Percentiles rank a stretch among this genome's conserved stretches.
Evolutionary conservation across 2,888 invertebrate species (phyloP).

Genomic region (Meandrusa payeni): DNA sequence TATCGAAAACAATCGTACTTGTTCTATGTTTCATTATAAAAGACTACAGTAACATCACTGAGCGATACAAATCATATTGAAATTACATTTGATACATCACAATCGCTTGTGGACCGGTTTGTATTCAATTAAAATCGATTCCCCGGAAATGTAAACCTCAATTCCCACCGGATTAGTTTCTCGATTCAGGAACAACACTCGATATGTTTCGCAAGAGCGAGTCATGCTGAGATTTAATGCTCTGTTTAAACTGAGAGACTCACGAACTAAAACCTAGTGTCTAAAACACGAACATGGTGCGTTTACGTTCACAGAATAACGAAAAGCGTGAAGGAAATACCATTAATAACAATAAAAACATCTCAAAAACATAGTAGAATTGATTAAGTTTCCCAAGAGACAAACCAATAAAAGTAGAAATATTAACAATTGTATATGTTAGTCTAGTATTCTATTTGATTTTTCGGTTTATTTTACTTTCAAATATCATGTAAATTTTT

Average conservation of each 20-base stretch:
- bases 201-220: slow-evolving; percentile 47
- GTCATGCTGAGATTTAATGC: slow-evolving; percentile 65
- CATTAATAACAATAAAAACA: no score
- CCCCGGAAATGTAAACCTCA: slow-evolving; percentile 51
- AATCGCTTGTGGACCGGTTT: slow-evolving; percentile 33
- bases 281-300: slow-evolving; percentile 25
- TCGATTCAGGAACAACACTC: slow-evolving; percentile 41
- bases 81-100: no score
- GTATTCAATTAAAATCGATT: slow-evolving; percentile 52
- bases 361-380: no score
- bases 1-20: slow-evolving; percentile 11
- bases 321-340: slow-evolving; percentile 31
- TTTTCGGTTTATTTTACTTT: no score
- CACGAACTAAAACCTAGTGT: slow-evolving; percentile 40
- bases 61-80: no score
- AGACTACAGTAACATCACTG: no score
- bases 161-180: slow-evolving; percentile 50
- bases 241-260: slow-evolving; percentile 41
- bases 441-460: no score
- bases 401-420: no score
- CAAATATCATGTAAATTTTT: no score
- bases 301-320: slow-evolving; percentile 27
- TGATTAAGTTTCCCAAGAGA: no score
- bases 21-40: no score
- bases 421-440: no score